Base-by-base conservation (phyloP, 1,140 invertebrate genomes). In the Chrysoperla carnea region DNA sequence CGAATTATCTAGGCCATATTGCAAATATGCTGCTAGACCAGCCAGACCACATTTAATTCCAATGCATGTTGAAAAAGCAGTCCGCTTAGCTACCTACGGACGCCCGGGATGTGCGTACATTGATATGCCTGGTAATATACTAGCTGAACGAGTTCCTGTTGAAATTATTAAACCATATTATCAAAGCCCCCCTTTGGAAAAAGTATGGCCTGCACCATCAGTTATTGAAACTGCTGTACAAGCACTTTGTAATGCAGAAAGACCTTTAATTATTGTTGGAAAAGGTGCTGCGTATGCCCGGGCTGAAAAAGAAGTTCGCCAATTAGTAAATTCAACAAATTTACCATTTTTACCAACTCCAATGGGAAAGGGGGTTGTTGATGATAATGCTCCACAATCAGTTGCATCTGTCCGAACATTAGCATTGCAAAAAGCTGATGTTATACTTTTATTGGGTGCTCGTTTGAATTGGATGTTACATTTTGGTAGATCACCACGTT, bases 381-480 rank as follows among this genome's bases (percentile, higher is more conserved):
- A 87, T 0, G 93, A 97, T 59, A 69, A 67, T 11, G 80, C 88
- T 48, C 46, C 61, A 1, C 68, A 75, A 43, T 89, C 84, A 61
- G 81, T 95, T 4, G 75, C 80, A 4, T 73, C 86, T 12, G 90
- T 91, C 1, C 71, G 93, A 45, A 93, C 92, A 0, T 55, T 73
- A 27, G 92, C 88, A 9, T 63, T 97, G 15, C 76, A 81, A 49
- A 70, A 90, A 48, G 84, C 89, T 14, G 93, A 97, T 61, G 80
- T 91, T 0, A 73, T 97, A 6, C 48, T 98, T 3, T 61, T 97
- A 11, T 59, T 96, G 12, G 93, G 93, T 4, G 92, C 91, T 2
- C 67, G 92, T 44, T 66, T 96, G 1, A 98, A 98, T 63, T 97
- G 93, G 93, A 97, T 97, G 61, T 64, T 98, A 29, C 93, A 98